Conservation (phyloP, 2,888 invertebrate species). For the Selenia dentaria region DNA sequence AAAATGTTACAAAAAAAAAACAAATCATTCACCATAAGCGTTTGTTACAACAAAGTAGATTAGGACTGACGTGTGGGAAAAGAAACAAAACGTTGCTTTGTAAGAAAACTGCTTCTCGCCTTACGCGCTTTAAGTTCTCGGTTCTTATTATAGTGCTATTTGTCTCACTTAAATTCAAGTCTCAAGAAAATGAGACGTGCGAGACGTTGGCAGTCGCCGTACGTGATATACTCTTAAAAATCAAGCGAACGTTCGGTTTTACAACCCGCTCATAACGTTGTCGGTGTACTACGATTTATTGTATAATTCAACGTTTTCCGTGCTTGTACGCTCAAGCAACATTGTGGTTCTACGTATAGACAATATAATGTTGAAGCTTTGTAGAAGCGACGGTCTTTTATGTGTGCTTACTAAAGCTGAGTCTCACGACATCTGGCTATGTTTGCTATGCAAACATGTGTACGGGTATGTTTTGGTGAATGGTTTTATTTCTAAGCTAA, state of each 20-base stretch:
- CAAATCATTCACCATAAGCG: too few species aligned
- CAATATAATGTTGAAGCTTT: not conserved
- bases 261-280: conserved; percentile 25
- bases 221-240: conserved; percentile 26
- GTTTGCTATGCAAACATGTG: conserved; percentile 10
- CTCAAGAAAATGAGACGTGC: conserved; percentile 16
- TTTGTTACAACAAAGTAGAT: too few species aligned
- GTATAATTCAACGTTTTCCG: conserved; percentile 30
- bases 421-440: not conserved
- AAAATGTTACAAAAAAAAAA: too few species aligned
- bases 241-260: conserved; percentile 26
- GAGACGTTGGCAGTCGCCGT: conserved; percentile 13
- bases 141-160: conserved; percentile 13
- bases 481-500: too few species aligned
- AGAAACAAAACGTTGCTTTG: too few species aligned
- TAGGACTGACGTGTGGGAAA: too few species aligned
- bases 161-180: conserved; percentile 18
- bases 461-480: too few species aligned
- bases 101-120: too few species aligned
- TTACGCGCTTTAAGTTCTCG: not conserved
- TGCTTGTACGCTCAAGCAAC: conserved; percentile 41
- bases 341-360: conserved; percentile 33
- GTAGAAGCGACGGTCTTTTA: not conserved
- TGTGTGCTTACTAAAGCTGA: not conserved
- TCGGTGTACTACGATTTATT: conserved; percentile 29